Conservation (phyloP, 2,113 vertebrate genomes). For the Tetrao urogallus region DNA sequence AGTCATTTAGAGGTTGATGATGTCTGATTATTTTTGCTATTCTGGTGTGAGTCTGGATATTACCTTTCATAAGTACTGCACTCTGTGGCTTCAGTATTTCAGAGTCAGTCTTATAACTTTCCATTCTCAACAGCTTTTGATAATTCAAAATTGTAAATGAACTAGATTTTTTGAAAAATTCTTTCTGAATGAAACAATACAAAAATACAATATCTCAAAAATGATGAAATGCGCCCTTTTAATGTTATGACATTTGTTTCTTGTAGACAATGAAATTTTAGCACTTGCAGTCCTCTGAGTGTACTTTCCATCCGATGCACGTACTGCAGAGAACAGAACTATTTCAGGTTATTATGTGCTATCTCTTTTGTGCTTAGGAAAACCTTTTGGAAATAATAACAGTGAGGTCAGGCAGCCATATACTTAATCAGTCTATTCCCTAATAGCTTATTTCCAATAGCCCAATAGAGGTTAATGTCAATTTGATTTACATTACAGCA, state of each 20-base stretch:
- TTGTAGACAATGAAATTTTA: not conserved
- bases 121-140: not conserved
- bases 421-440: not conserved
- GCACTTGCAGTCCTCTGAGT: not conserved
- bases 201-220: not conserved
- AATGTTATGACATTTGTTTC: not conserved
- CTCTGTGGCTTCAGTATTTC: not conserved
- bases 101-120: not conserved
- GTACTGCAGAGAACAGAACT: not conserved
- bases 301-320: not conserved
- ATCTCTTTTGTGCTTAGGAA: not conserved
- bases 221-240: not conserved
- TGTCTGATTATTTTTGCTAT: not conserved
- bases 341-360: not conserved
- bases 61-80: not conserved
- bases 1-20: not conserved
- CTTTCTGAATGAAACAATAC: not conserved
- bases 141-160: not conserved
- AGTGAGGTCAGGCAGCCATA: not conserved
- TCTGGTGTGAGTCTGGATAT: not conserved
- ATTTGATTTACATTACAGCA: not conserved
- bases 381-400: not conserved
- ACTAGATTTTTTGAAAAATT: not conserved
- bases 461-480: not conserved
- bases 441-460: not conserved